These are phyloP conservation scores for Rhodeus uyekii DNA, from an alignment of 2,797 vertebrate species.

Conservation along the genomic window DNA sequence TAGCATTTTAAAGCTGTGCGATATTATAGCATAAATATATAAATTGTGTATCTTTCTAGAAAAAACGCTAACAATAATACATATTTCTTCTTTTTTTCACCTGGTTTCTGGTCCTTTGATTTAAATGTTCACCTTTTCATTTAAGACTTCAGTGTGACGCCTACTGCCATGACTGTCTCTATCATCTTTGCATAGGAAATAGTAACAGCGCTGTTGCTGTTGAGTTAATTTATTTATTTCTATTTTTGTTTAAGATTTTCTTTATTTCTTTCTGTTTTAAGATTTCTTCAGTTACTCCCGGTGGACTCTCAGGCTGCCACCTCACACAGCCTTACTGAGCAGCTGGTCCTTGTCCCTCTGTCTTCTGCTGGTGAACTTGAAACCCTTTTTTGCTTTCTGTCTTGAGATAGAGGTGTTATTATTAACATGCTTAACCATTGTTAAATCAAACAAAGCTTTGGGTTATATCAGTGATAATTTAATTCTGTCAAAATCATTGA, in stretches of 20 bases:
- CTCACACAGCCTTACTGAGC: background rate
- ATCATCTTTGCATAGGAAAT: background rate
- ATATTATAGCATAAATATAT: background rate
- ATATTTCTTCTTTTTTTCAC: background rate
- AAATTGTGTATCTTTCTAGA: background rate
- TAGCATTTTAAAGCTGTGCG: background rate
- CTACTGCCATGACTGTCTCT: background rate
- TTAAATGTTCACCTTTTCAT: background rate
- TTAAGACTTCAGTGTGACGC: background rate
- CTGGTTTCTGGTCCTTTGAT: background rate
- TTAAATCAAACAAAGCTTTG: background rate
- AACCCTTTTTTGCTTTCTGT: background rate
- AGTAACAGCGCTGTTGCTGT: background rate
- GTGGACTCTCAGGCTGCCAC: constrained; percentile 1
- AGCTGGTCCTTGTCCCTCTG: background rate
- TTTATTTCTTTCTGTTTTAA: constrained; percentile 2
- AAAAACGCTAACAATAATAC: background rate
- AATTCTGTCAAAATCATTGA: background rate
- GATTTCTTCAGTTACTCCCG: background rate
- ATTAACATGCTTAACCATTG: constrained; percentile 1
- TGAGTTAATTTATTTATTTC: background rate
- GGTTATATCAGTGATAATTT: background rate
- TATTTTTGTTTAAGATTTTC: background rate
- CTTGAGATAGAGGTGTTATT: background rate
- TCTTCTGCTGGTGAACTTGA: constrained; percentile 5